Percentiles rank a stretch among this genome's conserved stretches.
These are phyloP conservation scores for Brachionus plicatilis DNA, from an alignment of 1,140 invertebrate species.

Conservation along the genomic window DNA sequence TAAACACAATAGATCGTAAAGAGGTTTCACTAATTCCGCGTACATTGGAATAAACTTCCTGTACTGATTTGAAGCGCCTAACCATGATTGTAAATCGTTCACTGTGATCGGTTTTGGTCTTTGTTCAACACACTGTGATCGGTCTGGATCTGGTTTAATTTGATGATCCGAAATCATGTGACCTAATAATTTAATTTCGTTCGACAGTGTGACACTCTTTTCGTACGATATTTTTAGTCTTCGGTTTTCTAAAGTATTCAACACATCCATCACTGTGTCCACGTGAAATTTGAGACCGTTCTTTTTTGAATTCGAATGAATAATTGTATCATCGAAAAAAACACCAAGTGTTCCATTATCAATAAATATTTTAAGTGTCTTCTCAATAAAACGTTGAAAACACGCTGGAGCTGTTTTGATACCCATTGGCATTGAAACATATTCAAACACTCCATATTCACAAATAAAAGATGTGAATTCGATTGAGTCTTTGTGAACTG, in stretches of 20 bases:
- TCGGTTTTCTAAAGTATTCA: neutral
- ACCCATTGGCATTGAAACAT: neutral
- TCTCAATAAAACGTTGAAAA: neutral
- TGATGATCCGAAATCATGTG: neutral
- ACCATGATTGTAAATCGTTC: slow-evolving; percentile 43
- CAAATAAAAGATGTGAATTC: neutral
- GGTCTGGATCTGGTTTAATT: neutral
- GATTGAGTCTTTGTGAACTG: neutral
- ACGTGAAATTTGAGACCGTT: neutral
- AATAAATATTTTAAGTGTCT: neutral
- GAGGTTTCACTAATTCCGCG: slow-evolving; percentile 43
- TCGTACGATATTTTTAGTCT: neutral
- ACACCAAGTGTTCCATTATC: neutral
- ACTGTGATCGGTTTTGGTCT: slow-evolving; percentile 6
- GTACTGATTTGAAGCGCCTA: slow-evolving; percentile 47
- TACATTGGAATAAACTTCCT: slow-evolving; percentile 44
- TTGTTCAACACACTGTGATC: neutral
- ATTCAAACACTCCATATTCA: neutral
- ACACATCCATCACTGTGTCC: neutral
- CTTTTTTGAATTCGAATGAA: neutral
- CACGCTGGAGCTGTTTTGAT: neutral
- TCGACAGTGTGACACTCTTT: neutral
- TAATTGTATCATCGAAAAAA: neutral
- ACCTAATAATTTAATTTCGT: neutral
- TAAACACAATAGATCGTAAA: neutral